Base-by-base conservation (phyloP, 2,888 invertebrate genomes). In the Calliopum simillimum region DNA sequence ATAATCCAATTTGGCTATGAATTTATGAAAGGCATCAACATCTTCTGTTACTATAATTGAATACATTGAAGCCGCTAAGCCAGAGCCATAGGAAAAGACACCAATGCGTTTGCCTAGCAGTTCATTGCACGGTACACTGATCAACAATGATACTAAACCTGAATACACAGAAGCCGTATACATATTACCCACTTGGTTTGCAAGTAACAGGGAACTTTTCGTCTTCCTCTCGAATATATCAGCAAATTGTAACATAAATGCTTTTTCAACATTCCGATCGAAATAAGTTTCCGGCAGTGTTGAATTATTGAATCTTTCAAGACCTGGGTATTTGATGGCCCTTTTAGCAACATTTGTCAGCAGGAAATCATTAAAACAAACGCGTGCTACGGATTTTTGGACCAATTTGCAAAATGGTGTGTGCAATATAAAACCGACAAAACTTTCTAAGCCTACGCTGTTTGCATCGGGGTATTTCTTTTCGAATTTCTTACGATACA, bases 91-190 rank as follows among this genome's bases (percentile, higher is more conserved):
- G 0, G 99, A 99, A 86, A 99, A 99, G 65, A 99, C 85, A 1
- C 92, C 94, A 74, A 98, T 89, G 77, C 94, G 92, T 81, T 92
- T 93, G 6, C 95, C 96, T 49, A 91, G 89, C 63, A 98, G 85
- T 75, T 93, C 89, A 5, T 75, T 78, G 2, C 82, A 73, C 77
- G 92, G 91, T 13, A 88, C 86, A 79, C 92, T 92, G 67, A 94
- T 88, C 70, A 99, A 88, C 79, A 94, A 91, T 5, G 98, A 97
- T 0, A 94, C 92, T 13, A 99, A 88, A 5, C 99, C 95, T 4
- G 96, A 95, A 86, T 98, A 99, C 33, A 99, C 88, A 0, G 98
- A 98, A 0, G 99, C 93, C 1, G 99, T 99, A 85, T 99, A 99
- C 99, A 99, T 99, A 83, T 99, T 99, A 11, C 99, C 99, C 68